These are phyloP conservation scores for Lutjanus erythropterus DNA, from an alignment of 2,113 vertebrate species.

Conservation along the genomic window DNA sequence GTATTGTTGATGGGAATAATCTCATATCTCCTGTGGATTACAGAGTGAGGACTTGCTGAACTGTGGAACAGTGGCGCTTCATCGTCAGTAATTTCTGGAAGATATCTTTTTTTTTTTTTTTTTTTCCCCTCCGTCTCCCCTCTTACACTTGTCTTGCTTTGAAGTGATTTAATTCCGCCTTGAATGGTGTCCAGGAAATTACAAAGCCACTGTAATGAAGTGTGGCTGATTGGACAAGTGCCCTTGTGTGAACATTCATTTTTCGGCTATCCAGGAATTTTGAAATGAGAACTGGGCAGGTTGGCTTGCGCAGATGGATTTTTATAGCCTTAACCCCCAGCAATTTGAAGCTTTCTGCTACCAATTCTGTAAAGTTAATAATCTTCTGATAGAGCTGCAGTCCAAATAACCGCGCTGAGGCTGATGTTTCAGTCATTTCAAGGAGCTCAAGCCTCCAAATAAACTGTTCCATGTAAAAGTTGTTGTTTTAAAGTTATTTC, in stretches of 20 bases:
- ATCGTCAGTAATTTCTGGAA: constrained; percentile 55
- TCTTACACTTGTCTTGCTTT: constrained; percentile 56
- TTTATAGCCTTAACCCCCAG: constrained; percentile 30
- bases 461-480: background rate
- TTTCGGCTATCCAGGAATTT: constrained; percentile 57
- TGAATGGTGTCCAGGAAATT: constrained; percentile 69
- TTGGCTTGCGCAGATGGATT: constrained; percentile 37
- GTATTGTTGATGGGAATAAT: constrained; percentile 74
- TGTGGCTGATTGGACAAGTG: constrained; percentile 66
- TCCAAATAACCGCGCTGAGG: constrained; percentile 7
- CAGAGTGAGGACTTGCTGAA: constrained; percentile 55
- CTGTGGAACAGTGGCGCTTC: constrained; percentile 51
- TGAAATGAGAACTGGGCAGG: constrained; percentile 30
- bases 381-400: constrained; percentile 14
- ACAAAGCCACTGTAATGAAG: constrained; percentile 69
- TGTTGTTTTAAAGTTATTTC: background rate
- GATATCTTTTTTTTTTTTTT: constrained; percentile 4
- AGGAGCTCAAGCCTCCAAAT: background rate
- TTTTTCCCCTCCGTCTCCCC: background rate
- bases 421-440: constrained; percentile 15
- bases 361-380: constrained; percentile 30
- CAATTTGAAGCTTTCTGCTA: constrained; percentile 33
- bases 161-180: constrained; percentile 64
- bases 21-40: constrained; percentile 71
- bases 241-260: constrained; percentile 55